A percentile compares a stretch with the other conserved stretches of the same genome.
These are phyloP conservation scores for Eugnorisma glareosa DNA, from an alignment of 2,888 invertebrate species.

Conservation along the genomic window DNA sequence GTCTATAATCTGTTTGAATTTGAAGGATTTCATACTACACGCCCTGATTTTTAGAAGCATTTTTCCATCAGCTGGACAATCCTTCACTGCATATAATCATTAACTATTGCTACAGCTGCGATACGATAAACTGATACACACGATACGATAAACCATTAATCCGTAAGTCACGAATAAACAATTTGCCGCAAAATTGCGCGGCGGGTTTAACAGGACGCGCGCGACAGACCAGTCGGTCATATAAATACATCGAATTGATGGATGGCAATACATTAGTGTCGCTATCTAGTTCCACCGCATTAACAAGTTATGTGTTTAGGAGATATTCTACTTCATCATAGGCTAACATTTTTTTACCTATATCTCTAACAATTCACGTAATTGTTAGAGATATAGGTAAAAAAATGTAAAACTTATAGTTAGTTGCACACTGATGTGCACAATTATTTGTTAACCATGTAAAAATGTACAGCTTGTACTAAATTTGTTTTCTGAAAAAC, in stretches of 20 bases:
- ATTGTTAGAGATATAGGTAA: no score
- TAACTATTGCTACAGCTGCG: background rate
- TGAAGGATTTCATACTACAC: background rate
- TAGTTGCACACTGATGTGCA: background rate
- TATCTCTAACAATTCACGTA: background rate
- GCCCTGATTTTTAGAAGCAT: background rate
- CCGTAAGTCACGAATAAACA: constrained; percentile 53
- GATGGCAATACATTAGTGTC: constrained; percentile 66
- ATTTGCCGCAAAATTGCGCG: constrained; percentile 48
- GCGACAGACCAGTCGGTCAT: constrained; percentile 49
- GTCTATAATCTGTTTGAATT: constrained; percentile 20
- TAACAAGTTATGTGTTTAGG: constrained; percentile 50
- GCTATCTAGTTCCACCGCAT: constrained; percentile 51
- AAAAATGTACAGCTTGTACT: no score
- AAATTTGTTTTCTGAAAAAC: no score
- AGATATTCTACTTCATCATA: constrained; percentile 32
- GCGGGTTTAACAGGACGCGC: constrained; percentile 50
- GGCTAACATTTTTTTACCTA: background rate
- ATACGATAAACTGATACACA: constrained; percentile 11
- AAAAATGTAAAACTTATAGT: no score
- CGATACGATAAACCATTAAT: constrained; percentile 28
- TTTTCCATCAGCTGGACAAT: background rate
- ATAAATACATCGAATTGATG: constrained; percentile 66
- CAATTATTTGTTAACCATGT: background rate
- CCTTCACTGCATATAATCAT: background rate